Conservation (phyloP, 2,113 vertebrate species). For the Zosterops lateralis region DNA sequence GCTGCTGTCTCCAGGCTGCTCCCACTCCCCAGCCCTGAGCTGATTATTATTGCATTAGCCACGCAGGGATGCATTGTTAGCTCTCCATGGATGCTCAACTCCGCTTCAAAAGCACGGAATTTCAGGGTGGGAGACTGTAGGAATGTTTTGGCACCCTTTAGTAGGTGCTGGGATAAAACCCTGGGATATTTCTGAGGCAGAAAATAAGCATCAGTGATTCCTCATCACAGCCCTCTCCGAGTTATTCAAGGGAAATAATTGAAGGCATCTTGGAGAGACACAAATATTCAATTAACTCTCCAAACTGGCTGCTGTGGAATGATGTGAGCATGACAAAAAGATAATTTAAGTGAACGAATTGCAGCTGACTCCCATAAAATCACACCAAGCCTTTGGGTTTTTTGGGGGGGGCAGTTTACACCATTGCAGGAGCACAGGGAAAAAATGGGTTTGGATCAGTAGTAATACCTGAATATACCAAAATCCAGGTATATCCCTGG, state of each 20-base stretch:
- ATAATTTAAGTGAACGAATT: background rate
- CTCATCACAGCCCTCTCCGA: background rate
- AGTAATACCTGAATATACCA: fast-evolving
- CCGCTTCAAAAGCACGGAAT: background rate
- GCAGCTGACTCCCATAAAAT: background rate
- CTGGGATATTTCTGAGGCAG: background rate
- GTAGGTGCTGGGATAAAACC: background rate
- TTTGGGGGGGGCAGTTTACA: background rate
- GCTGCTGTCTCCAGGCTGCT: background rate
- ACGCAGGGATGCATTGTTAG: background rate
- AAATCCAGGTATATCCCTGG: background rate
- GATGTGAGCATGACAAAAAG: background rate
- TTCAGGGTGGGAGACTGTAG: background rate
- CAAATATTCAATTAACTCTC: conserved; percentile 16
- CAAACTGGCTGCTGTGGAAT: background rate
- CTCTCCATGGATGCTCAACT: background rate
- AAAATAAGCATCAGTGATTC: background rate
- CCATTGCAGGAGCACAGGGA: background rate
- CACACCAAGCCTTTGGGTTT: background rate
- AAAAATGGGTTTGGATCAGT: background rate
- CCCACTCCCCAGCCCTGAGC: background rate
- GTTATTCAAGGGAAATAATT: background rate
- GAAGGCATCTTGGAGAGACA: background rate
- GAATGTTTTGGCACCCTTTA: background rate
- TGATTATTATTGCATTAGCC: conserved; percentile 60